phyloP scores from a whole-genome alignment of 2,113 vertebrate genomes.

The Alces alces region DNA sequence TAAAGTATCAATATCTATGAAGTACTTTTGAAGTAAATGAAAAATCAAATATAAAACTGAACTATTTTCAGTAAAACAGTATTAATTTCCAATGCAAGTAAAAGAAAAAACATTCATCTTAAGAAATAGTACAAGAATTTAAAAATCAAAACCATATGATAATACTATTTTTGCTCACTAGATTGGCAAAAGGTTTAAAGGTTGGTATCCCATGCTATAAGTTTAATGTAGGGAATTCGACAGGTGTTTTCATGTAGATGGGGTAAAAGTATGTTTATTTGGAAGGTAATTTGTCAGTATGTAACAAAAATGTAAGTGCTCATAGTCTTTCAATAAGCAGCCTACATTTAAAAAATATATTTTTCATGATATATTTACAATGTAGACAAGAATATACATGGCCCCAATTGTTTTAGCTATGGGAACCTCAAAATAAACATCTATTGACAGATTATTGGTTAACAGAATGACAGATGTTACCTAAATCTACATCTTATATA shows the following conservation, averaged over 20 bases:
- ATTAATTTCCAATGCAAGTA: not conserved
- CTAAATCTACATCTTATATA: not conserved
- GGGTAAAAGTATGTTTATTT: not conserved
- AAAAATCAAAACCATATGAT: not conserved
- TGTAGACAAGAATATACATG: not conserved
- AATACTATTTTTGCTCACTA: not conserved
- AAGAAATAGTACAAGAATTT: not conserved
- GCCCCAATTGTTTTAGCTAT: not conserved
- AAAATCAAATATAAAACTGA: not conserved
- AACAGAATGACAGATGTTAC: not conserved
- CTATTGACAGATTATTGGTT: not conserved
- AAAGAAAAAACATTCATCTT: not conserved
- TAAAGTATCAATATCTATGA: not conserved
- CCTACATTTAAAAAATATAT: not conserved
- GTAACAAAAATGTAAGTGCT: not conserved
- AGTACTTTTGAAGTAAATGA: not conserved
- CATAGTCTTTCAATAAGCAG: not conserved
- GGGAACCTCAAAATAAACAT: not conserved
- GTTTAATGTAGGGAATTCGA: not conserved
- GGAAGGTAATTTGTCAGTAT: not conserved
- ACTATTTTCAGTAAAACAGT: not conserved
- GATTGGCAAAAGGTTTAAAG: not conserved
- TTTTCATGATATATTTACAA: not conserved
- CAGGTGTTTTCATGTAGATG: rapidly evolving
- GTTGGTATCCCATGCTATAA: not conserved